A percentile compares a stretch with the other conserved stretches of the same genome.
Conservation (phyloP, 2,888 invertebrate genomes). For the Thelaira solivaga region DNA sequence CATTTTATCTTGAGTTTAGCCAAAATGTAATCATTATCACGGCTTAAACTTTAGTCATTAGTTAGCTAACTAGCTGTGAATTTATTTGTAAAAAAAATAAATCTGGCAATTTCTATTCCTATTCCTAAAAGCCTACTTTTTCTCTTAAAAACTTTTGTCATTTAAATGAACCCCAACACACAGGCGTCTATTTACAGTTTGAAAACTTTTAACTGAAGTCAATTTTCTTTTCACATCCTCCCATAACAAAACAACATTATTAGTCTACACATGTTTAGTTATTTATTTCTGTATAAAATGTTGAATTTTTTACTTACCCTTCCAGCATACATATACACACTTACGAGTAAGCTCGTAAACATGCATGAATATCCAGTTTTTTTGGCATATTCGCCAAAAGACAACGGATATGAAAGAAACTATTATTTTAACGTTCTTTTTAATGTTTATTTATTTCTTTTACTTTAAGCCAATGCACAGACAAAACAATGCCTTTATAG, state of each 20-base stretch:
- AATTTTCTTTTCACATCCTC: background rate
- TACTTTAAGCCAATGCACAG: constrained; percentile 18
- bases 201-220: background rate
- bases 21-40: no score
- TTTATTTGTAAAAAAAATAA: background rate
- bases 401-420: constrained; percentile 35
- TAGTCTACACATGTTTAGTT: background rate
- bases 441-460: background rate
- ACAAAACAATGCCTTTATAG: no score
- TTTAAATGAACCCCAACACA: background rate
- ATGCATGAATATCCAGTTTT: background rate
- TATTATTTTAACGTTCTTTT: background rate
- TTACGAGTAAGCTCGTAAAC: background rate
- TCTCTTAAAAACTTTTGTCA: background rate
- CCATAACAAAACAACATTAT: constrained; percentile 19
- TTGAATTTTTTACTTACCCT: background rate
- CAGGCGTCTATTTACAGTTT: constrained; percentile 2
- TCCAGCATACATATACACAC: background rate
- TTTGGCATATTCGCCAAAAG: constrained; percentile 46
- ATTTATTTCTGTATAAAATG: background rate
- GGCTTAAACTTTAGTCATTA: no score
- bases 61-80: no score
- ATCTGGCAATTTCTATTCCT: background rate
- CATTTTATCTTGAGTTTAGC: no score
- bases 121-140: background rate